A percentile compares a stretch with the other conserved stretches of the same genome.
Conservation (phyloP, 2,888 invertebrate species). For the Hoplodrina ambigua region DNA sequence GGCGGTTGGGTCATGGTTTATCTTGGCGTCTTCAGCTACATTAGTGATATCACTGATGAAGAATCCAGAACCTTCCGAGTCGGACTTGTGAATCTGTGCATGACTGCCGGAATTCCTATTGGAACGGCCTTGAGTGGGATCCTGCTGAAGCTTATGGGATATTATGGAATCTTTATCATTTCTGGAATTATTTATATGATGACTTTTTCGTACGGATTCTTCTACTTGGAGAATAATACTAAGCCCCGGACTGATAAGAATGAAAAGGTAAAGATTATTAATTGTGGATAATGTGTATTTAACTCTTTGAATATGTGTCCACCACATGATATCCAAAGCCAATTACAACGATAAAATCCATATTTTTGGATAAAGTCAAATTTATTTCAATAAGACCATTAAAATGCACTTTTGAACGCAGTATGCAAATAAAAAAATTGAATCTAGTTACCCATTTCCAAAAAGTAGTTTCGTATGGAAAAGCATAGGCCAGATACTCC, state of each 20-base stretch:
- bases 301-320: too few species aligned
- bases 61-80: slow-evolving; percentile 91
- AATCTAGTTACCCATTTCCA: too few species aligned
- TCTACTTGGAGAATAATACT: slow-evolving; percentile 78
- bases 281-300: too few species aligned
- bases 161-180: slow-evolving; percentile 82
- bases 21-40: slow-evolving; percentile 91
- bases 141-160: slow-evolving; percentile 81
- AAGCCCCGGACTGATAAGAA: slow-evolving; percentile 70
- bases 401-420: too few species aligned
- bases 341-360: neutral
- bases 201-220: slow-evolving; percentile 81
- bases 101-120: slow-evolving; percentile 90
- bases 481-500: too few species aligned
- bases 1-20: slow-evolving; percentile 90
- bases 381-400: too few species aligned
- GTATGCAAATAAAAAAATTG: too few species aligned
- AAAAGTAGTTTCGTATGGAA: too few species aligned
- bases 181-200: slow-evolving; percentile 81
- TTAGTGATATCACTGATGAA: slow-evolving; percentile 90
- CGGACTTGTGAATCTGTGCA: slow-evolving; percentile 90
- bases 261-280: slow-evolving; percentile 71
- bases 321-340: neutral
- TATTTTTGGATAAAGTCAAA: too few species aligned
- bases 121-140: slow-evolving; percentile 90